Conservation (phyloP, 2,113 vertebrate species). For the Etheostoma cragini region DNA sequence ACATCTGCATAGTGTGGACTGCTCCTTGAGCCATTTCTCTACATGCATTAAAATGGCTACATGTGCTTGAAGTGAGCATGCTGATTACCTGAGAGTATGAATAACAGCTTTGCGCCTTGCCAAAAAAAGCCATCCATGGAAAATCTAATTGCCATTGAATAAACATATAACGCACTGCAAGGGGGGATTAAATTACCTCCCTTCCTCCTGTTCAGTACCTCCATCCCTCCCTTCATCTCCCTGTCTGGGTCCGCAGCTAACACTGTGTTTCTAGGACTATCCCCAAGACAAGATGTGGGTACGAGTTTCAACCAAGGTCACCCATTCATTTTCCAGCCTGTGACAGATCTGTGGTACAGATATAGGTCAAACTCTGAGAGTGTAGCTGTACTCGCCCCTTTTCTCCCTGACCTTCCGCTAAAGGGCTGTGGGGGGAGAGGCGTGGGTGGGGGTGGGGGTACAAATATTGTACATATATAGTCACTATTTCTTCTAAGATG, state of each 20-base stretch:
- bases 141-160: conserved; percentile 3
- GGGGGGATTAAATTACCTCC: neutral
- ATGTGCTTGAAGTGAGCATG: neutral
- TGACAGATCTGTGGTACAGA: conserved; percentile 80
- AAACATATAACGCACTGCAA: conserved; percentile 9
- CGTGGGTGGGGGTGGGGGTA: neutral
- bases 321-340: conserved; percentile 68
- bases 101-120: conserved; percentile 12
- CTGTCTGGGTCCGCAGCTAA: conserved; percentile 37
- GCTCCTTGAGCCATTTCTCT: neutral
- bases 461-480: conserved; percentile 41
- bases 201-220: neutral
- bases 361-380: conserved; percentile 73
- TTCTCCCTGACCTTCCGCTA: conserved; percentile 60
- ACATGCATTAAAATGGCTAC: neutral
- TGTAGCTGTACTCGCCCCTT: conserved; percentile 32
- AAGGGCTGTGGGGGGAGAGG: conserved; percentile 42
- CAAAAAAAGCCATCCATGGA: conserved; percentile 4
- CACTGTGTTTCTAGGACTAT: conserved; percentile 75
- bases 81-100: conserved; percentile 24
- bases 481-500: conserved; percentile 34
- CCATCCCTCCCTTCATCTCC: conserved; percentile 5
- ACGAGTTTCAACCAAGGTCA: conserved; percentile 72
- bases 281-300: conserved; percentile 66
- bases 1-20: neutral